Percentiles rank a stretch among this genome's conserved stretches.
Evolutionary conservation across 2,888 invertebrate species (phyloP).

Genomic region (Rotaria socialis): DNA sequence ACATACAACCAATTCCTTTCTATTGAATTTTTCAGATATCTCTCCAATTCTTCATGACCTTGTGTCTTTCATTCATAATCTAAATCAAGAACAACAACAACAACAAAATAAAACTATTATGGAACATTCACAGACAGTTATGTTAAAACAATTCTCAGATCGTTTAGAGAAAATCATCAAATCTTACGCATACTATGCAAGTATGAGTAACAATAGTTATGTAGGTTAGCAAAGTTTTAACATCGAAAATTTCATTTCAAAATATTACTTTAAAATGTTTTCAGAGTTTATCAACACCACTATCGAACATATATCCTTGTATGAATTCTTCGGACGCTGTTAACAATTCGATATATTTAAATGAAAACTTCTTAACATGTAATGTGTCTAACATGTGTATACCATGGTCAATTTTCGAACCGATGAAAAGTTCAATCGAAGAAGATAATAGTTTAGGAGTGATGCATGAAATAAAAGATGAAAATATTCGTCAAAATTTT

Average conservation of each 20-base stretch:
- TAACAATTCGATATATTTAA: background rate
- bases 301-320: background rate
- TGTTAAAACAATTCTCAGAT: background rate
- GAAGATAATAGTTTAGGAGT: background rate
- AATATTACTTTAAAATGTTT: background rate
- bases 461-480: background rate
- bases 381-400: background rate
- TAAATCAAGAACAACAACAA: background rate
- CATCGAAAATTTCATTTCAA: background rate
- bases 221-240: background rate
- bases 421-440: background rate
- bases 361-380: background rate
- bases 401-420: background rate
- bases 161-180: background rate
- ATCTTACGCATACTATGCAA: background rate
- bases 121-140: background rate
- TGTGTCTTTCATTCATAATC: background rate
- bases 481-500: background rate
- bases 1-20: background rate
- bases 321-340: background rate
- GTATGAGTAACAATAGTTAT: background rate
- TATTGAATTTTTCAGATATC: background rate
- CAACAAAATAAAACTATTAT: background rate
- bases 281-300: background rate
- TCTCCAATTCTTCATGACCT: background rate